Conservation (phyloP, 2,888 invertebrate species). For the Magallana nippona region DNA sequence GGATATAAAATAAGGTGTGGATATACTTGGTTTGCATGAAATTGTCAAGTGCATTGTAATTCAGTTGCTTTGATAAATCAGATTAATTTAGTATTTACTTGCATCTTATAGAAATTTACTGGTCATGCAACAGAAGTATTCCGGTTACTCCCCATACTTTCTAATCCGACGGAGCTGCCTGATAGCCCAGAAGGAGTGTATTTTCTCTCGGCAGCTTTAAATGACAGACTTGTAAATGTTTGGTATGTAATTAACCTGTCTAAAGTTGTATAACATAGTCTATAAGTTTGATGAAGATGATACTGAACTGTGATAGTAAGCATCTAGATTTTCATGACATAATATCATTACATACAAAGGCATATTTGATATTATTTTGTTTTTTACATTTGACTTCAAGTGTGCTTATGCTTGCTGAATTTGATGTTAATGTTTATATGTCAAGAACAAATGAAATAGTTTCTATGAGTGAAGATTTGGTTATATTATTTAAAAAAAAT, state of each 20-base stretch:
- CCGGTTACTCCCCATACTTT: slow-evolving; percentile 65
- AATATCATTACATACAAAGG: too few relatives aligned
- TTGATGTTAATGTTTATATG: too few relatives aligned
- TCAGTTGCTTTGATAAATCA: not conserved
- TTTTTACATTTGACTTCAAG: not conserved
- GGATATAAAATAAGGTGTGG: too few relatives aligned
- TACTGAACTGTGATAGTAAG: too few relatives aligned
- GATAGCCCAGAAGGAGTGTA: slow-evolving; percentile 66
- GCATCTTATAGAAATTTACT: slow-evolving; percentile 70
- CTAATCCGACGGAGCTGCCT: slow-evolving; percentile 34
- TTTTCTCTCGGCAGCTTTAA: slow-evolving; percentile 76
- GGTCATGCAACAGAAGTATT: slow-evolving; percentile 79
- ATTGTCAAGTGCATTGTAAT: not conserved
- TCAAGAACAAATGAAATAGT: too few relatives aligned
- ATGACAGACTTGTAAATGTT: slow-evolving; percentile 76
- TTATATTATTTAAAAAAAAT: not conserved
- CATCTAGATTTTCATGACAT: too few relatives aligned
- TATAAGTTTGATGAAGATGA: too few relatives aligned
- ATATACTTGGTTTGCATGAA: not conserved
- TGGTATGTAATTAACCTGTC: slow-evolving; percentile 66
- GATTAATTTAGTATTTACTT: slow-evolving; percentile 47
- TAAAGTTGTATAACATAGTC: too few relatives aligned
- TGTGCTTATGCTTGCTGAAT: not conserved
- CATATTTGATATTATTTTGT: too few relatives aligned
- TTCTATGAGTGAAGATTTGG: too few relatives aligned